Evolutionary conservation across 1,140 invertebrate species (phyloP), one percentile per base, ranked within the genome.

Genomic region (Ylistrum balloti): DNA sequence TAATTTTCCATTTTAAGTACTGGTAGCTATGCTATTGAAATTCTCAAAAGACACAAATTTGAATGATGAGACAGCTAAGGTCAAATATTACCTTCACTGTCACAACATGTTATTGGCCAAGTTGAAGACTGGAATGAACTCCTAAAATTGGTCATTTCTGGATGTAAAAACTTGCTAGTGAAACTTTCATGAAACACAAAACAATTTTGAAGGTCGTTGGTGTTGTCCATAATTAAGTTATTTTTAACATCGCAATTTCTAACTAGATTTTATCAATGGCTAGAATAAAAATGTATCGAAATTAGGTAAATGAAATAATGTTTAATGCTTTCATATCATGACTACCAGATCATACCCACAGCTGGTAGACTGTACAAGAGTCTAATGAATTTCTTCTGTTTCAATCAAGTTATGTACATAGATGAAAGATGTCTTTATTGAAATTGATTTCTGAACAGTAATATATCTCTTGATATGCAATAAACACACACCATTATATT

Each of bases 41-140:
- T 74, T 74, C 56, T 74, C 56, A 74, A 74, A 74, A 74, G 56
- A n/a, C 56, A n/a, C 56, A 74, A 74, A n/a, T 74, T 74, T 74
- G 56, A 74, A 74, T 28, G 56, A 74, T 28, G n/a, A 74, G 56
- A 74, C 56, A 74, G 56, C n/a, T 74, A 74, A 74, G 56, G 56
- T 74, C 56, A 74, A 74, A 74, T 74, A 74, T 74, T 74, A 74
- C 22, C 56, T 74, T 74, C 11, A 28, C 56, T 74, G 56, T 74
- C 56, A 74, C 56, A 28, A n/a, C 2, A 22, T 28, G 56, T 74
- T n/a, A 28, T 74, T 74, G 56, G 56, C 56, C 28, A 74, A 17
- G n/a, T 74, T 13, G 22, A 17, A n/a, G 56, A 74, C 10, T 74
- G 56, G 28, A 74, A 22, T 74, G n/a, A 28, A 1, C 17, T 74